A percentile compares a stretch with the other conserved stretches of the same genome.
Evolutionary conservation across 2,888 invertebrate genomes (phyloP).

Genomic region (Torymus texanus): DNA sequence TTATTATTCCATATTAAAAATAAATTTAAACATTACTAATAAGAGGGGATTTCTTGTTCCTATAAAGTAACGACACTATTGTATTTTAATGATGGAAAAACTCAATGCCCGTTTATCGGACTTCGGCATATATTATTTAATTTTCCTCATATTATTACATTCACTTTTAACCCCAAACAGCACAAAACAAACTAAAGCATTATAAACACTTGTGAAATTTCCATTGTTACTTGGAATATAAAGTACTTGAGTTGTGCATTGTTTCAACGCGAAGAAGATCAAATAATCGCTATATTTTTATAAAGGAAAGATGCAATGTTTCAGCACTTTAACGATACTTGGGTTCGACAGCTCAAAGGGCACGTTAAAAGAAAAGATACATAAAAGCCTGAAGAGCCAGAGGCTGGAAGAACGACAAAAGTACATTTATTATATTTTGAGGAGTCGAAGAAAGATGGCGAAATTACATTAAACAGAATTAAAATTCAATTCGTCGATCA

Average conservation of each 20-base stretch:
- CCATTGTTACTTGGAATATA: background rate
- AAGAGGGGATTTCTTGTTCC: too few relatives aligned
- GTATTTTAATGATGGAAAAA: too few relatives aligned
- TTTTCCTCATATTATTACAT: too few relatives aligned
- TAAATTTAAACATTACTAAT: too few relatives aligned
- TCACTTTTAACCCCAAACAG: too few relatives aligned
- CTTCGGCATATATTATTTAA: too few relatives aligned
- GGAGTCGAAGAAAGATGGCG: background rate
- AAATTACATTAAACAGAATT: constrained; percentile 38
- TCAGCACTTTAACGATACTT: constrained; percentile 20
- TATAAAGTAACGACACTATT: too few relatives aligned
- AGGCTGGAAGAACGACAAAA: background rate
- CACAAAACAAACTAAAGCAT: too few relatives aligned
- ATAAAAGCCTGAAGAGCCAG: background rate
- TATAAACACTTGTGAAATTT: too few relatives aligned
- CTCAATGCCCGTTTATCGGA: too few relatives aligned
- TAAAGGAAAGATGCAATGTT: background rate
- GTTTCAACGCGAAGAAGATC: constrained; percentile 8
- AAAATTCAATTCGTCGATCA: constrained; percentile 28
- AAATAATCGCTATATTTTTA: constrained; percentile 6
- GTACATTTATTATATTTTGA: constrained; percentile 29
- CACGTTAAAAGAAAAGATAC: constrained; percentile 16
- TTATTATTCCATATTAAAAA: too few relatives aligned
- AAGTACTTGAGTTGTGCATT: constrained; percentile 7
- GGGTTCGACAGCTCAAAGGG: constrained; percentile 33